A percentile compares a stretch with the other conserved stretches of the same genome.
Conservation (phyloP, 35 echinoderm and acorn worm genomes). For the Diadema setosum region DNA sequence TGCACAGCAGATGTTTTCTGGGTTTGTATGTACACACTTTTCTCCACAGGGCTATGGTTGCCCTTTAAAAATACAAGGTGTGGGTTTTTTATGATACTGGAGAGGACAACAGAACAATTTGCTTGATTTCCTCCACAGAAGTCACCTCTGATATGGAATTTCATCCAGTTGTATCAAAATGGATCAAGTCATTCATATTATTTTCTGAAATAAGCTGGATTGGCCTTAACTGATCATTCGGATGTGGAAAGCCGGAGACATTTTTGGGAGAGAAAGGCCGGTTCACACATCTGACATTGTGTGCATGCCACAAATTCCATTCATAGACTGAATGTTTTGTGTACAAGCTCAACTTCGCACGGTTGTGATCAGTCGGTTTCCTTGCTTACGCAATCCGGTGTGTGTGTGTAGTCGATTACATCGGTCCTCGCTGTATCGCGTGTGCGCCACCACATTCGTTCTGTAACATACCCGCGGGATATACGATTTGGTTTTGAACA, state of each 20-base stretch:
- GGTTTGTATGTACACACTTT: not conserved
- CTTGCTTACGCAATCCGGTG: not conserved
- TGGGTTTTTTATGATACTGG: conserved; percentile 14
- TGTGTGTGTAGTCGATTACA: not conserved
- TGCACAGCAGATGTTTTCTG: not conserved
- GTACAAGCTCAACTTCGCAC: not conserved
- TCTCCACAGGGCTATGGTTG: not conserved
- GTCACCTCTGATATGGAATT: too few species aligned
- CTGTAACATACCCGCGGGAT: too few species aligned
- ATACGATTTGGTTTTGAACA: not conserved
- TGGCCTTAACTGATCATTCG: too few species aligned
- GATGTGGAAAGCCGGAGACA: too few species aligned
- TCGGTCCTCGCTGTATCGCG: not conserved
- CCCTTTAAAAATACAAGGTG: conserved; percentile 9
- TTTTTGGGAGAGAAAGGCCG: not conserved
- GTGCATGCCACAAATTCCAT: conserved; percentile 25
- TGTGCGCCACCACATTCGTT: not conserved
- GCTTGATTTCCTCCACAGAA: too few species aligned
- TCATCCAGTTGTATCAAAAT: too few species aligned
- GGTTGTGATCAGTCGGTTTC: not conserved
- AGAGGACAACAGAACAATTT: not conserved
- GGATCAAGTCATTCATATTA: too few species aligned
- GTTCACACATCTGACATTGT: conserved; percentile 10
- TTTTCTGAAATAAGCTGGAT: too few species aligned
- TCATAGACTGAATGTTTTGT: conserved; percentile 17